phyloP scores from a whole-genome alignment of 2,113 vertebrate genomes.

The Elephas maximus region DNA sequence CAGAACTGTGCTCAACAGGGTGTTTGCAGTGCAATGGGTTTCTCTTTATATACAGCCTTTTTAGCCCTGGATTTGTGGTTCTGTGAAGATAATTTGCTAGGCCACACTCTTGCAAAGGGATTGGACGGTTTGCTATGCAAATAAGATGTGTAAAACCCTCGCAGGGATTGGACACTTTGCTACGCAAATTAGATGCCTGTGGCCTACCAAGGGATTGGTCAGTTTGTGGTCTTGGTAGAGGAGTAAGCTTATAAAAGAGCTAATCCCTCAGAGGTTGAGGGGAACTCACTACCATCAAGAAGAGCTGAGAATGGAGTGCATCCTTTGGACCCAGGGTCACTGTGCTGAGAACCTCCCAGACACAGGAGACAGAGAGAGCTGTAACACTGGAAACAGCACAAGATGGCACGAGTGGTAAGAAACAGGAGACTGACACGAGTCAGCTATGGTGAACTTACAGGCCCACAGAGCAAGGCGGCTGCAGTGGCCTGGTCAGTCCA shows the following conservation, averaged over 20 bases:
- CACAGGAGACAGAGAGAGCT: neutral
- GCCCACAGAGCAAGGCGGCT: too few relatives aligned
- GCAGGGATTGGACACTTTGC: too few relatives aligned
- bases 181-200: neutral
- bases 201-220: neutral
- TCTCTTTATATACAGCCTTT: neutral
- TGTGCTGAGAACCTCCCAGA: neutral
- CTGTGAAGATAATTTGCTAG: neutral
- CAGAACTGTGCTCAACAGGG: neutral
- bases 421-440: too few relatives aligned
- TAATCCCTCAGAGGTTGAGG: neutral
- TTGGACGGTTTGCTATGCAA: neutral
- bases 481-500: too few relatives aligned
- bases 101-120: neutral
- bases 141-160: too few relatives aligned
- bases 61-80: neutral
- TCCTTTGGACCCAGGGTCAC: neutral
- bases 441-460: too few relatives aligned
- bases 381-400: neutral
- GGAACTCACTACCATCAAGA: neutral
- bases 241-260: neutral
- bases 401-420: neutral
- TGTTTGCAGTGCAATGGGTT: neutral
- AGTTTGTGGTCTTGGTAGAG: neutral
- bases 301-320: neutral